Conservation (phyloP, 2,113 vertebrate genomes). For the Eurypyga helias region DNA sequence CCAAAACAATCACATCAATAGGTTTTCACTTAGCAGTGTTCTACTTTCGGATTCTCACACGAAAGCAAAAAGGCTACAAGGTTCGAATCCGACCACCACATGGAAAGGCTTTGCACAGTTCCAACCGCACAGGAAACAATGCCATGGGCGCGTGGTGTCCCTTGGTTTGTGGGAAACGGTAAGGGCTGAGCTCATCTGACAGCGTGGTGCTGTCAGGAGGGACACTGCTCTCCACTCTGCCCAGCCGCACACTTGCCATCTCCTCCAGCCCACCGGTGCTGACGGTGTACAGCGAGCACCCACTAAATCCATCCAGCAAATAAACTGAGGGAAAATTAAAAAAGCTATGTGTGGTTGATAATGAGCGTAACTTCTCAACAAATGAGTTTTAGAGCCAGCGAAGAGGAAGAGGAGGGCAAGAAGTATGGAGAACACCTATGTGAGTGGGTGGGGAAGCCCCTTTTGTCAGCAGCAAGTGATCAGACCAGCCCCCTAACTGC, state of each 20-base stretch:
- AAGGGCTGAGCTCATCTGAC: neutral
- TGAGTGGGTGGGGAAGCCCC: neutral
- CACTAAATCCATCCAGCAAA: neutral
- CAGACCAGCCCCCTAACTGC: neutral
- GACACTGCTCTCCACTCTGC: neutral
- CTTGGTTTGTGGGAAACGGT: neutral
- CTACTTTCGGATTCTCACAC: neutral
- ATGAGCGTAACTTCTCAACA: neutral
- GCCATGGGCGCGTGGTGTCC: neutral
- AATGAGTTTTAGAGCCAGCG: neutral
- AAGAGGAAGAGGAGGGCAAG: neutral
- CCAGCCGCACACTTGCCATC: neutral
- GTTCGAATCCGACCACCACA: neutral
- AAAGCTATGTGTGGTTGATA: neutral
- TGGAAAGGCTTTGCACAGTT: neutral
- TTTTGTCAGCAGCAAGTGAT: neutral
- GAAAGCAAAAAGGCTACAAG: neutral
- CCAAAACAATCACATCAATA: fast-evolving
- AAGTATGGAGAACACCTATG: neutral
- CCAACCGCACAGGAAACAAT: neutral
- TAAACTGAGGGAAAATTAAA: fast-evolving
- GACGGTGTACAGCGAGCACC: fast-evolving
- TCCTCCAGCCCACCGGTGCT: neutral
- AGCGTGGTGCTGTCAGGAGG: neutral
- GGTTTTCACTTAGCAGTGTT: neutral